Conservation (phyloP, 2,888 invertebrate genomes). For the Cantharis lateralis region DNA sequence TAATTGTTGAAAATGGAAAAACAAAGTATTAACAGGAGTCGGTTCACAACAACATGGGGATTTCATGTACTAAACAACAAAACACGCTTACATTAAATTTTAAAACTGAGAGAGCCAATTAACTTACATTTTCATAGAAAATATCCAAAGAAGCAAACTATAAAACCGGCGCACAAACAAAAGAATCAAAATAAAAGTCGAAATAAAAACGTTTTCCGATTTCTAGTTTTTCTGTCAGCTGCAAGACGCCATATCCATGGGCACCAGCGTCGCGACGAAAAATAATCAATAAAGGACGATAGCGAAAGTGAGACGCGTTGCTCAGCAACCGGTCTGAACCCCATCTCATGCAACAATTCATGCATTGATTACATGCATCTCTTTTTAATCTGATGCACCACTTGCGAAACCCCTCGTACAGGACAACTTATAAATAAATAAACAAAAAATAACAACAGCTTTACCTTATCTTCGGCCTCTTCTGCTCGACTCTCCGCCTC, state of each 20-base stretch:
- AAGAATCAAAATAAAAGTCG: slow-evolving; percentile 42
- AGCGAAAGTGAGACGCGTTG: slow-evolving; percentile 55
- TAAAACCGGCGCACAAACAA: slow-evolving; percentile 41
- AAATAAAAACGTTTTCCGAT: slow-evolving; percentile 40
- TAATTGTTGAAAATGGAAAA: background rate
- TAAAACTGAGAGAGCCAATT: slow-evolving; percentile 5
- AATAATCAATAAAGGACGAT: slow-evolving; percentile 57
- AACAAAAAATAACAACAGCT: slow-evolving; percentile 26
- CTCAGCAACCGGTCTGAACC: slow-evolving; percentile 47
- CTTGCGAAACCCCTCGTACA: background rate
- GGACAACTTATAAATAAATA: background rate
- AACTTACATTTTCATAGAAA: slow-evolving; percentile 47
- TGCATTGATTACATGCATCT: slow-evolving; percentile 9
- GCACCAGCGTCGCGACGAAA: slow-evolving; percentile 55
- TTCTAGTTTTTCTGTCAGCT: slow-evolving; percentile 53
- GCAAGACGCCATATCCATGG: slow-evolving; percentile 54
- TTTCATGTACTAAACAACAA: slow-evolving; percentile 30
- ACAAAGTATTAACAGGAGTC: background rate
- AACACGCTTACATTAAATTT: slow-evolving; percentile 12
- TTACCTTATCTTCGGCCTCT: slow-evolving; percentile 94
- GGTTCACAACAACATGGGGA: slow-evolving; percentile 25
- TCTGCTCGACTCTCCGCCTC: slow-evolving; percentile 92
- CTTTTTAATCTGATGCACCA: slow-evolving; percentile 3
- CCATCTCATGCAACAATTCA: slow-evolving; percentile 33
- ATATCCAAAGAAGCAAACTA: slow-evolving; percentile 41